phyloP scores from a whole-genome alignment of 2,113 vertebrate genomes.

The Sminthopsis crassicaudata region DNA sequence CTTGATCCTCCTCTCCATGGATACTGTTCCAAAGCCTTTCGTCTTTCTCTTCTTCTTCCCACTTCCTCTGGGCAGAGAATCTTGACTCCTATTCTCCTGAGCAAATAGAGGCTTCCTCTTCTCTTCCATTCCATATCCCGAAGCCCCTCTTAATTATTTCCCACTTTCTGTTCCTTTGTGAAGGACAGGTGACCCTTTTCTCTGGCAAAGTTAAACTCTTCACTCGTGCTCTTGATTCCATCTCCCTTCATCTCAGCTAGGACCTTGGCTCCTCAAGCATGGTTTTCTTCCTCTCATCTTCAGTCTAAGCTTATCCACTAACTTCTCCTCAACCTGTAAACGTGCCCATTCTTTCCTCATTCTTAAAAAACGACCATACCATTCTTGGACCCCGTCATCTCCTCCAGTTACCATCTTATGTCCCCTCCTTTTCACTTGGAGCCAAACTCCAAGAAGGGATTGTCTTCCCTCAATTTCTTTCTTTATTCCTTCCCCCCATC shows the following conservation, averaged over 20 bases:
- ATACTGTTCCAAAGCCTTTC: not conserved
- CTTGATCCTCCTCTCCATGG: not conserved
- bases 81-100: not conserved
- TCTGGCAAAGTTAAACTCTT: not conserved
- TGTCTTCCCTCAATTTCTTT: not conserved
- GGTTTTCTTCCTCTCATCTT: not conserved
- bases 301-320: not conserved
- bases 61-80: not conserved
- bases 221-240: not conserved
- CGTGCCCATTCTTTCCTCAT: not conserved
- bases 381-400: too few species aligned
- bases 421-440: not conserved
- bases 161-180: not conserved
- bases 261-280: not conserved
- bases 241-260: not conserved
- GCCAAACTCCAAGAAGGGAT: too few species aligned
- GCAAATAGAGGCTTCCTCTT: not conserved
- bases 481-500: not conserved
- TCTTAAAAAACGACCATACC: not conserved
- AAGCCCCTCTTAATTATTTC: not conserved
- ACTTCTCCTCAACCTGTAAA: not conserved
- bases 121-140: not conserved
- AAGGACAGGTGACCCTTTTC: not conserved
- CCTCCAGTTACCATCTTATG: not conserved
- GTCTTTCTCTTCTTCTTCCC: not conserved